Evolutionary conservation across 2,888 invertebrate species (phyloP).

Genomic region (Apodemia duryi): DNA sequence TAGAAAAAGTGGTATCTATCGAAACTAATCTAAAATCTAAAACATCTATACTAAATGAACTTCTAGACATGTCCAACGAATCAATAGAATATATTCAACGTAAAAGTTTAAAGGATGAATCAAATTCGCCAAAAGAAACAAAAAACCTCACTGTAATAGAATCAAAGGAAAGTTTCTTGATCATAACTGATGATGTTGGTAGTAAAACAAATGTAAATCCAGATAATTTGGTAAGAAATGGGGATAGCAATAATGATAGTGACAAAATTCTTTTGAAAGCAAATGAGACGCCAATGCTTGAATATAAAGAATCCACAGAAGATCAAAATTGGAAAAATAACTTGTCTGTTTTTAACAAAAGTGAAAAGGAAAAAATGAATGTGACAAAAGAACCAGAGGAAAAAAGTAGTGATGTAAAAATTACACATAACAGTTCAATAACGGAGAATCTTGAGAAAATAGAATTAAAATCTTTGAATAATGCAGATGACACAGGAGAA

Average conservation of each 20-base stretch:
- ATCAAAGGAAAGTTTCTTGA: constrained; percentile 41
- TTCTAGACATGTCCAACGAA: constrained; percentile 49
- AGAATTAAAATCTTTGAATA: constrained; percentile 36
- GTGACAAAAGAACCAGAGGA: background rate
- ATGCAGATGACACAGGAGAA: constrained; percentile 54
- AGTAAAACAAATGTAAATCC: constrained; percentile 14
- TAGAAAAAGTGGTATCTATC: background rate
- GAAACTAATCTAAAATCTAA: constrained; percentile 26
- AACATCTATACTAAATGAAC: constrained; percentile 42
- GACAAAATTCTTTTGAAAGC: constrained; percentile 13
- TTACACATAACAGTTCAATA: background rate
- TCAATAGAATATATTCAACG: constrained; percentile 18
- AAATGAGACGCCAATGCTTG: background rate
- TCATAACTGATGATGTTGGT: constrained; percentile 33
- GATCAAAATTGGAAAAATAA: background rate
- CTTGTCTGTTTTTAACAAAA: background rate
- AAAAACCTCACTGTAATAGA: constrained; percentile 20
- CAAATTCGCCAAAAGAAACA: background rate
- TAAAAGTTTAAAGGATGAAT: background rate
- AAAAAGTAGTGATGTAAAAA: background rate
- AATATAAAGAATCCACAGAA: constrained; percentile 5
- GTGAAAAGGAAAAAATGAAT: background rate
- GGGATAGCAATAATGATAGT: constrained; percentile 17
- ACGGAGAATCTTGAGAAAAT: background rate
- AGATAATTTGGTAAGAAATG: constrained; percentile 13